phyloP scores from a whole-genome alignment of 2,888 invertebrate species.

The Drosophila emarginata region DNA sequence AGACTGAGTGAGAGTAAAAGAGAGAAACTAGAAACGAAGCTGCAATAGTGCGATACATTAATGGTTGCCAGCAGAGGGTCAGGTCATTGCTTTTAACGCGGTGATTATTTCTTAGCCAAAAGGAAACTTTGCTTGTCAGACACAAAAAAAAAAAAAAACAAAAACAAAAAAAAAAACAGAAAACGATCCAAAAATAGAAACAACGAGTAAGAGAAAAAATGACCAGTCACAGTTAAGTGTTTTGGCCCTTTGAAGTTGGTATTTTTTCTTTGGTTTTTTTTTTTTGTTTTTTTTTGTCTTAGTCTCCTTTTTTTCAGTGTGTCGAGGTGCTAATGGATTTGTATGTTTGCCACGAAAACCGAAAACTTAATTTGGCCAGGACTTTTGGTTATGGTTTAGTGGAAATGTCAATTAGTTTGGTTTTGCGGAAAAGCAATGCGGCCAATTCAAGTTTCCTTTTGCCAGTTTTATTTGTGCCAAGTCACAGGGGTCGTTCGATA shows the following conservation, averaged over 20 bases:
- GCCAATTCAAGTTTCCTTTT: neutral
- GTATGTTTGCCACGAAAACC: conserved; percentile 19
- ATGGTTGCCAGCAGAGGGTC: conserved; percentile 36
- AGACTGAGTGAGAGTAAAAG: neutral
- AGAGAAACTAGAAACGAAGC: conserved; percentile 48
- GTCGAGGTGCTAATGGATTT: conserved; percentile 52
- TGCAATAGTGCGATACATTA: conserved; percentile 26
- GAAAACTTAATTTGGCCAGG: conserved; percentile 57
- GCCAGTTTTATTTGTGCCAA: neutral
- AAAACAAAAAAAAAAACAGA: neutral
- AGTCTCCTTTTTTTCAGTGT: neutral
- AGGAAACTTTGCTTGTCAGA: conserved; percentile 26
- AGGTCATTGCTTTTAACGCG: conserved; percentile 67
- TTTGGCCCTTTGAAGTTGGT: conserved; percentile 61
- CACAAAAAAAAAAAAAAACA: conserved; percentile 24
- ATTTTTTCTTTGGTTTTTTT: conserved; percentile 1
- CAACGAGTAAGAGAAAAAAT: conserved; percentile 6
- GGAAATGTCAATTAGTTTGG: conserved; percentile 41
- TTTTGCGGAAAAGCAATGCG: conserved; percentile 5
- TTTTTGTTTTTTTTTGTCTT: neutral
- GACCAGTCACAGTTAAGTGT: conserved; percentile 16
- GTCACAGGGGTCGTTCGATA: conserved; percentile 8
- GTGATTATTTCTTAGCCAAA: conserved; percentile 56
- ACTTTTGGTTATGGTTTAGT: conserved; percentile 22
- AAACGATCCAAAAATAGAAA: conserved; percentile 14